Evolutionary conservation across 1,140 invertebrate genomes (phyloP).

Genomic region (Calephelis virginiensis): DNA sequence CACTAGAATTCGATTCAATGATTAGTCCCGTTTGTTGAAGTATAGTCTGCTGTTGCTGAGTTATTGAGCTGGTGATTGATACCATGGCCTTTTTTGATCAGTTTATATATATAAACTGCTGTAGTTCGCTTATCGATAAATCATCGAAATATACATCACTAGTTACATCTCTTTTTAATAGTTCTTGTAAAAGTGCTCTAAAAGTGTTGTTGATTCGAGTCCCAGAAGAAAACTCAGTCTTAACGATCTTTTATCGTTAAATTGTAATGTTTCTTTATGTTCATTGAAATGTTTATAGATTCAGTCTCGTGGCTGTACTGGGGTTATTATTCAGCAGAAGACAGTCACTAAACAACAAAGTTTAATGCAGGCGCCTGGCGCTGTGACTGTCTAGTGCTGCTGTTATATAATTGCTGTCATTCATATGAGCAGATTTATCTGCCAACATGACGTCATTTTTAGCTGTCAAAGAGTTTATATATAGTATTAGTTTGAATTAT

Average conservation of each 20-base stretch:
- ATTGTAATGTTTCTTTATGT: conserved; percentile 16
- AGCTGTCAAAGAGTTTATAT: too few species aligned
- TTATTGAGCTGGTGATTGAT: too few species aligned
- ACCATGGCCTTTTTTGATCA: too few species aligned
- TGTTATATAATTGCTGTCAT: too few species aligned
- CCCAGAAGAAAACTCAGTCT: conserved; percentile 12
- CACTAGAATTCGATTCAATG: too few species aligned
- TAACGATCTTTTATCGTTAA: conserved; percentile 18
- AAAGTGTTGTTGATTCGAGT: conserved; percentile 17
- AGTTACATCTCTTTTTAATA: conserved; percentile 10
- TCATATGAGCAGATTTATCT: too few species aligned
- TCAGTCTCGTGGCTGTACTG: not conserved
- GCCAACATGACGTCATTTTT: too few species aligned
- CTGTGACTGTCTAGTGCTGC: too few species aligned
- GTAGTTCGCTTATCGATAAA: conserved; percentile 1
- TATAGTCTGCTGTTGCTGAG: too few species aligned
- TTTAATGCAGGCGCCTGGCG: not conserved
- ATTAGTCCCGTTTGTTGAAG: too few species aligned
- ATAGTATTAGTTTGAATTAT: too few species aligned
- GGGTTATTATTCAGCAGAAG: conserved; percentile 1
- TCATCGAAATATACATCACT: not conserved
- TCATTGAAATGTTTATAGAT: conserved; percentile 16
- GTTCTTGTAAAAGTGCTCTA: conserved; percentile 17
- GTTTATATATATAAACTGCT: too few species aligned
- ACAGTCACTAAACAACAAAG: not conserved